phyloP scores from a whole-genome alignment of 2,797 vertebrate species.

The Lutra lutra region DNA sequence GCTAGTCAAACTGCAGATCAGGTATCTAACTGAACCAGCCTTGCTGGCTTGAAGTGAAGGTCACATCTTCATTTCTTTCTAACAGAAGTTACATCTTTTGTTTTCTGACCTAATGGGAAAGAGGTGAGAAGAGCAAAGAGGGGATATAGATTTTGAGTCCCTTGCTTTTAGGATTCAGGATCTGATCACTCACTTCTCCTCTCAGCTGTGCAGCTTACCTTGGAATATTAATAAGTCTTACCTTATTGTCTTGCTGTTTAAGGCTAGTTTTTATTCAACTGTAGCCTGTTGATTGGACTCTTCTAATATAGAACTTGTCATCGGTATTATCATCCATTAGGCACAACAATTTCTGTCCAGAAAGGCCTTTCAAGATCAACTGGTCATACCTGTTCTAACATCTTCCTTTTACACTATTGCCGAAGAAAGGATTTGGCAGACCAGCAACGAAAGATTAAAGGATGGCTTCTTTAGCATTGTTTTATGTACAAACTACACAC shows the following conservation, averaged over 20 bases:
- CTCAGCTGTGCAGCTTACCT: not conserved
- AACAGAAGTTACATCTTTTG: not conserved
- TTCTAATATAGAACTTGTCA: not conserved
- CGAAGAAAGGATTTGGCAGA: slow-evolving; percentile 2
- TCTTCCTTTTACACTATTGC: not conserved
- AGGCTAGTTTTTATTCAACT: not conserved
- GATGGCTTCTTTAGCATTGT: not conserved
- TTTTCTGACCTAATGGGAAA: not conserved
- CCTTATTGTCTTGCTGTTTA: not conserved
- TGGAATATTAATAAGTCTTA: not conserved
- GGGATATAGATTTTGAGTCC: not conserved
- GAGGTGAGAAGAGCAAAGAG: not conserved
- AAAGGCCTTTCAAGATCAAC: not conserved
- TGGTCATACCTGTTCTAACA: not conserved
- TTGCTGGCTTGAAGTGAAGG: not conserved
- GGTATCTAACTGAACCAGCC: not conserved
- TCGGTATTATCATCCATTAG: not conserved
- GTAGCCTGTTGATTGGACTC: not conserved
- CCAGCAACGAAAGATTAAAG: not conserved
- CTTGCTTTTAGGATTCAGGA: slow-evolving; percentile 43
- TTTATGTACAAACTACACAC: not conserved
- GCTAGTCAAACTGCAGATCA: not conserved
- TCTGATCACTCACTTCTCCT: not conserved
- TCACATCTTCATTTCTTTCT: not conserved
- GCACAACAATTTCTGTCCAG: not conserved